Base-by-base conservation (phyloP, 2,888 invertebrate species). In the Ichneumoninae sp. region DNA sequence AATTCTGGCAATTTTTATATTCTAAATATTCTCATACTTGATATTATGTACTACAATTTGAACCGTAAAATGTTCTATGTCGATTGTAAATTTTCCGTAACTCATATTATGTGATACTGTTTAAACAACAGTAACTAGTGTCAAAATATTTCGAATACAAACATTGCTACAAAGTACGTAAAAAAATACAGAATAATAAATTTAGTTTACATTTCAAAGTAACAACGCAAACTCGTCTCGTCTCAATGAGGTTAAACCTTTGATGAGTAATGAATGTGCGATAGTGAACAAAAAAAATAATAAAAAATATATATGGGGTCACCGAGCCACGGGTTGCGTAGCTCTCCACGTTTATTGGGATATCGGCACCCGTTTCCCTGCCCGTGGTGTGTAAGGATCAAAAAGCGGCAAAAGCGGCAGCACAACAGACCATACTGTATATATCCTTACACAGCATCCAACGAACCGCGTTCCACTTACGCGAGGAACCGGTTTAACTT, bases 381-480 rank as follows among this genome's bases (percentile, higher is more conserved):
- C 73, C 74, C 57, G 74, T 60, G 68, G 60, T 81, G 33, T 57
- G 66, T 60, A 52, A 52, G 36, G 66, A 52, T 63, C 65, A 50
- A 77, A 78, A 60, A 44, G 54, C 68, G 71, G 66, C 60, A 70
- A 47, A 47, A 3, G 66, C 75, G 33, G 71, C 65, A 75, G 50
- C 81, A 74, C 68, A 68, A 81, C 74, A 74, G 68, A 74, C 52
- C 71, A 57, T 57, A 73, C 40, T 66, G 54, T 47, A 47, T 57
- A 81, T 65, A 81, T 54, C 44, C 54, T 71, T 66, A 54, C 19
- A 33, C 76, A 83, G 57, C 65, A 81, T 86, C 80, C 74, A 76
- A 54, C 68, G 44, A 81, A 50, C 65, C 83, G 83, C 86, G 90
- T 88, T 90, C 89, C 87, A 90, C 88, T 89, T 88, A 86, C 84